Evolutionary conservation across 2,888 invertebrate species (phyloP).

Genomic region (Tricholauxania praeusta): DNA sequence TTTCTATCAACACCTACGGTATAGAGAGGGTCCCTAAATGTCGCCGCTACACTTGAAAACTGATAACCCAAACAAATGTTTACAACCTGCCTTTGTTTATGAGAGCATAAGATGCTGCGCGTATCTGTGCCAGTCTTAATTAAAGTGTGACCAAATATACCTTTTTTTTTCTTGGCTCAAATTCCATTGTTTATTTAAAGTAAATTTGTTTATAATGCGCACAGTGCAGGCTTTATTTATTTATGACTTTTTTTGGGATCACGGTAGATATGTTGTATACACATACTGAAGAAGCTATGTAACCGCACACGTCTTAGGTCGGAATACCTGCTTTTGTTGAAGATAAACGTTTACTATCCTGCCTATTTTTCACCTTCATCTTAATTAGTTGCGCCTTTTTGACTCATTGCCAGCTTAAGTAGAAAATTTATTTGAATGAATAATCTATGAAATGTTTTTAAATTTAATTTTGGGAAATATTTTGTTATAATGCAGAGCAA

Average conservation of each 20-base stretch:
- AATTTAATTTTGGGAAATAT: no score
- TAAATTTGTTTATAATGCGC: not conserved
- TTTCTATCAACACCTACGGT: slow-evolving; percentile 4
- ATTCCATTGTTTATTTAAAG: not conserved
- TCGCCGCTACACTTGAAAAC: not conserved
- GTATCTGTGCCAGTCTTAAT: not conserved
- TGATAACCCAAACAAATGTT: slow-evolving; percentile 15
- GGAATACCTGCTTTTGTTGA: not conserved
- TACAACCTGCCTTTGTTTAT: slow-evolving; percentile 4
- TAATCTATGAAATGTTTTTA: no score
- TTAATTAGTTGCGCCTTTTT: not conserved
- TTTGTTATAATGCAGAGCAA: no score
- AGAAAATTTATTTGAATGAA: no score
- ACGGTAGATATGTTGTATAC: not conserved
- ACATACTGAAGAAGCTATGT: slow-evolving; percentile 37
- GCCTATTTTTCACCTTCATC: not conserved
- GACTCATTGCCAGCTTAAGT: not conserved
- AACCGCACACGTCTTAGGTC: not conserved
- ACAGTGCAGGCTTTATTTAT: not conserved
- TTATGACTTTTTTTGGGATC: not conserved
- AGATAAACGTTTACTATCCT: not conserved
- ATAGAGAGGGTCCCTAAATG: not conserved
- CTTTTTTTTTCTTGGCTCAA: not conserved
- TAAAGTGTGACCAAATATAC: slow-evolving; percentile 20
- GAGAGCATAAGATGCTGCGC: no score